phyloP scores from a whole-genome alignment of 2,113 vertebrate species.

The Myxocyprinus asiaticus region DNA sequence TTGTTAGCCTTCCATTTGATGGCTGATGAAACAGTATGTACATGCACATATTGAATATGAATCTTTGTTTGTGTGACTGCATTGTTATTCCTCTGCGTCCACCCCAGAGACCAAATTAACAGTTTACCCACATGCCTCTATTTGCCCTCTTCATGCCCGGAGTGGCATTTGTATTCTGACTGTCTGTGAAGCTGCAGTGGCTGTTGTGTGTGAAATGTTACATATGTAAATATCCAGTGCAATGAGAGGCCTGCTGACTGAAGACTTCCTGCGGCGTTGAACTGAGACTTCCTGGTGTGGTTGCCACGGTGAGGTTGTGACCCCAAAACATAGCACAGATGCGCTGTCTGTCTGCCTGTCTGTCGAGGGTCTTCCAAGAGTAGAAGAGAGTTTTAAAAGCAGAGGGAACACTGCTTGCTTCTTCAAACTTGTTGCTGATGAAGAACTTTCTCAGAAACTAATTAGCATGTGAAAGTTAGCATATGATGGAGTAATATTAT shows the following conservation, averaged over 20 bases:
- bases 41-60: slow-evolving; percentile 26
- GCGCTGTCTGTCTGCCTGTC: slow-evolving; percentile 51
- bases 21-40: slow-evolving; percentile 4
- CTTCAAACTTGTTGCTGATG: slow-evolving; percentile 35
- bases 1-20: slow-evolving; percentile 8
- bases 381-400: slow-evolving; percentile 11
- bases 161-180: slow-evolving; percentile 75
- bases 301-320: slow-evolving; percentile 53
- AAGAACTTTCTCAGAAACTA: slow-evolving; percentile 10
- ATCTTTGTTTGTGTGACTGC: background rate
- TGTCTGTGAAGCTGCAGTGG: slow-evolving; percentile 62
- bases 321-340: slow-evolving; percentile 57
- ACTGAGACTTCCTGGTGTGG: slow-evolving; percentile 53
- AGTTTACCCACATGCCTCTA: slow-evolving; percentile 61
- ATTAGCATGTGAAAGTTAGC: slow-evolving; percentile 29
- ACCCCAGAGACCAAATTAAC: slow-evolving; percentile 75
- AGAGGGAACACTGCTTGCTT: background rate
- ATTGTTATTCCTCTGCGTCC: slow-evolving; percentile 53
- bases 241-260: slow-evolving; percentile 53
- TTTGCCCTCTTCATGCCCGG: slow-evolving; percentile 72
- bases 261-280: slow-evolving; percentile 50
- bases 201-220: slow-evolving; percentile 56
- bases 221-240: slow-evolving; percentile 64
- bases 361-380: slow-evolving; percentile 13
- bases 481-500: slow-evolving; percentile 4